Base-by-base conservation (phyloP, 2,113 vertebrate genomes). In the Elephas maximus region DNA sequence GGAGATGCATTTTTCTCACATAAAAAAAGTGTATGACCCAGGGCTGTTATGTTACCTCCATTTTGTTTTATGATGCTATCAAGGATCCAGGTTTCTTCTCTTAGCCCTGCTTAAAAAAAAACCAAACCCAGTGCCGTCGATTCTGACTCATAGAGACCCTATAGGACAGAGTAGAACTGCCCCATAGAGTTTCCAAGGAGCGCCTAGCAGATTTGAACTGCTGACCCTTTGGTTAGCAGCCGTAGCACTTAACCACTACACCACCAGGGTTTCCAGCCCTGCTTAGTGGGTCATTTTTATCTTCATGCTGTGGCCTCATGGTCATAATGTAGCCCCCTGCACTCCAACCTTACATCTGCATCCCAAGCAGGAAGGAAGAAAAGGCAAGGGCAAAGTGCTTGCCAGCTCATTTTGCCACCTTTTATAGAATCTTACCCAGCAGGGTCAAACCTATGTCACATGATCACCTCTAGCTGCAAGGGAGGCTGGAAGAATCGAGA, bases 381-480 rank as follows among this genome's bases (percentile, higher is more conserved):
- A 23, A 24, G 0, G 23, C 4, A 1, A 80, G 21, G 51, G 37
- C 23, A 18, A 9, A 48, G 24, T 71, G 18, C 28, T 24, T 53
- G 57, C 67, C 51, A 12, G 30, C 62, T 41, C 45, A 33, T 77
- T 67, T 67, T 37, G 28, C 53, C 12, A 20, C 65, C 5, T 44
- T 78, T 26, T n/a, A 2, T 21, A 79, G 81, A 48, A 0, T 74
- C 15, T 79, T 26, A 20, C 0, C 8, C 33, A 21, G 44, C 15
- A 8, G 12, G 24, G 26, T 78, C 41, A 51, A 18, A 83, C 33
- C 41, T 33, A 3, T 20, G 30, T 15, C 67, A 20, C 15, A 18
- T 1, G 17, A 45, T 80, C 57, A 44, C 26, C 17, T 84, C 51
- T 57, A 91, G 89, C 90, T 76, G 69, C 90, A 93, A 96, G 87